These are phyloP conservation scores for Takifugu flavidus DNA, from an alignment of 2,113 vertebrate species.

Conservation along the genomic window DNA sequence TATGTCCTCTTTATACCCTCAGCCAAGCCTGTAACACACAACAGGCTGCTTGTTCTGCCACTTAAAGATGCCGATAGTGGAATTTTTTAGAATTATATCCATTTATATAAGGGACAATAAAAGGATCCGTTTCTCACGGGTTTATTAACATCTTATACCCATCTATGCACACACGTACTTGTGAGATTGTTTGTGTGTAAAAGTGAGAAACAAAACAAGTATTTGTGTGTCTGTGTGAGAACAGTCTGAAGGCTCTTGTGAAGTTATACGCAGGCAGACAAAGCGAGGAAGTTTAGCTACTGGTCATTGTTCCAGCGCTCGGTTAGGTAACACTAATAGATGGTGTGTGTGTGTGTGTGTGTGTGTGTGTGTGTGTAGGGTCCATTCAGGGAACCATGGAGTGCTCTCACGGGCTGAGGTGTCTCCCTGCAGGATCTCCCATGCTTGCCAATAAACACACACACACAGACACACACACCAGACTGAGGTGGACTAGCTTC, in stretches of 20 bases:
- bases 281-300: constrained; percentile 77
- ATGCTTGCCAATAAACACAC: constrained; percentile 32
- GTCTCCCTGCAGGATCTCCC: constrained; percentile 57
- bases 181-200: constrained; percentile 53
- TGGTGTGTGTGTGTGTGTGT: constrained; percentile 45
- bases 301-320: constrained; percentile 73
- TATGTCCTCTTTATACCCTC: neutral
- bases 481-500: constrained; percentile 6
- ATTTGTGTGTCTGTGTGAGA: constrained; percentile 70
- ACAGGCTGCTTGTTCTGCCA: too few relatives aligned
- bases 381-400: constrained; percentile 42
- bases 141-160: neutral
- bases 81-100: too few relatives aligned
- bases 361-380: constrained; percentile 26
- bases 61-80: too few relatives aligned
- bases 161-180: constrained; percentile 30
- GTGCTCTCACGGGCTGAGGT: constrained; percentile 47
- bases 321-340: constrained; percentile 71
- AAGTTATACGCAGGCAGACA: constrained; percentile 69
- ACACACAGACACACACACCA: constrained; percentile 4
- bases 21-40: neutral
- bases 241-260: constrained; percentile 68
- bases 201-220: constrained; percentile 66
- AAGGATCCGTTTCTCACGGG: too few relatives aligned
- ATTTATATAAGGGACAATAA: too few relatives aligned